Percentiles rank a stretch among this genome's conserved stretches.
These are phyloP conservation scores for Micoletzkya japonica DNA, from an alignment of 2,888 invertebrate species.

Conservation along the genomic window DNA sequence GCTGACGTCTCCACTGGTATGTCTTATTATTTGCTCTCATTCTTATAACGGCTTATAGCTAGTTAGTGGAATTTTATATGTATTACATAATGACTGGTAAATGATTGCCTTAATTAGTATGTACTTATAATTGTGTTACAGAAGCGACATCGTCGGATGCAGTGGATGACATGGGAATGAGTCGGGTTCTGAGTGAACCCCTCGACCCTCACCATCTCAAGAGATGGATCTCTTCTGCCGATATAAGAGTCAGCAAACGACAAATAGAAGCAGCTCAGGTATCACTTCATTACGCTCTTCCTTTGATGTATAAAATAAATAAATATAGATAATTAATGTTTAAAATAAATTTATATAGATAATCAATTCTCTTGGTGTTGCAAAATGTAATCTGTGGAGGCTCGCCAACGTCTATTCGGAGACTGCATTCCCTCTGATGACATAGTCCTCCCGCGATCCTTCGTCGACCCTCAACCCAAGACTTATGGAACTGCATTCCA, in stretches of 20 bases:
- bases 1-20: slow-evolving; percentile 13
- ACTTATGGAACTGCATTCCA: no score
- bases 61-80: no score
- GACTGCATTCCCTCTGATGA: no score
- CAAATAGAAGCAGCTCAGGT: slow-evolving; percentile 25
- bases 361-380: background rate
- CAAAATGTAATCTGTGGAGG: background rate
- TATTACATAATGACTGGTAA: no score
- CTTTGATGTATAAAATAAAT: no score
- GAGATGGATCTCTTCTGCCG: slow-evolving; percentile 17
- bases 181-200: slow-evolving; percentile 4
- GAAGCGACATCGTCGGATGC: background rate
- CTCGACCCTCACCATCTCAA: slow-evolving; percentile 18
- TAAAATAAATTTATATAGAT: background rate
- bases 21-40: background rate
- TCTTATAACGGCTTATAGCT: no score
- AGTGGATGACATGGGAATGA: background rate
- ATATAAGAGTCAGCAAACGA: slow-evolving; percentile 20
- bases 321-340: background rate
- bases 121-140: no score
- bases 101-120: no score
- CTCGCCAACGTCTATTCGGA: no score
- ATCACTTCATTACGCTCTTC: no score
- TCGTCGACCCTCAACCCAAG: no score
- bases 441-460: no score